Conservation (phyloP, 2,888 invertebrate genomes). For the Megamerina dolium region DNA sequence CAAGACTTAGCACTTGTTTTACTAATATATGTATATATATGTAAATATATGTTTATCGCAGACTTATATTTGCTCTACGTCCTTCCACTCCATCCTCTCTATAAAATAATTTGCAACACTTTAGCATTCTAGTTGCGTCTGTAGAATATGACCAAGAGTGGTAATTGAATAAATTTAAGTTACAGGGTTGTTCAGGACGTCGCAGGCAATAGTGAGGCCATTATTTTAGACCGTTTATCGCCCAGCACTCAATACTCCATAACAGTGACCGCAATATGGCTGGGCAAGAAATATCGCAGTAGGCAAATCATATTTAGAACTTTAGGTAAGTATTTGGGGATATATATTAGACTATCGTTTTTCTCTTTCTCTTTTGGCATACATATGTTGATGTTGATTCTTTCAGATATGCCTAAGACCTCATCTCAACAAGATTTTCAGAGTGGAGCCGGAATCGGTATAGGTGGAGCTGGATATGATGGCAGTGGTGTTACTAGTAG, state of each 20-base stretch:
- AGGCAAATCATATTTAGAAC: slow-evolving; percentile 86
- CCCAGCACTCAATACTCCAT: slow-evolving; percentile 86
- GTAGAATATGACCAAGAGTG: slow-evolving; percentile 41
- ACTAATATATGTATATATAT: no score
- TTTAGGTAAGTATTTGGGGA: slow-evolving; percentile 56
- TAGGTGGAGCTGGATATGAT: slow-evolving; percentile 16
- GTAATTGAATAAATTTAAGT: slow-evolving; percentile 69
- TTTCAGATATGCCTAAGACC: slow-evolving; percentile 67
- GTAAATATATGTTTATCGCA: no score
- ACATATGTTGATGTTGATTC: background rate
- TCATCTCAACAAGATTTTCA: slow-evolving; percentile 68
- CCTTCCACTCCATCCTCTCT: no score
- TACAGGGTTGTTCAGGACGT: slow-evolving; percentile 90
- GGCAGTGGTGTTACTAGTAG: slow-evolving; percentile 9
- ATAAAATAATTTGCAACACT: no score
- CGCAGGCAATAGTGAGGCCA: slow-evolving; percentile 82
- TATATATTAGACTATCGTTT: no score
- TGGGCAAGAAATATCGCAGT: slow-evolving; percentile 76
- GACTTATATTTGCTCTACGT: no score
- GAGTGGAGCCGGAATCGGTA: slow-evolving; percentile 38
- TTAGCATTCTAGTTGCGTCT: no score
- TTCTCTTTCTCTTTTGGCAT: no score
- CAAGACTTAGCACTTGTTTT: no score
- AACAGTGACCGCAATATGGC: slow-evolving; percentile 77
- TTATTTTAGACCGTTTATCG: slow-evolving; percentile 71